phyloP scores from a whole-genome alignment of 2,888 invertebrate genomes.

The Parochlus steinenii region DNA sequence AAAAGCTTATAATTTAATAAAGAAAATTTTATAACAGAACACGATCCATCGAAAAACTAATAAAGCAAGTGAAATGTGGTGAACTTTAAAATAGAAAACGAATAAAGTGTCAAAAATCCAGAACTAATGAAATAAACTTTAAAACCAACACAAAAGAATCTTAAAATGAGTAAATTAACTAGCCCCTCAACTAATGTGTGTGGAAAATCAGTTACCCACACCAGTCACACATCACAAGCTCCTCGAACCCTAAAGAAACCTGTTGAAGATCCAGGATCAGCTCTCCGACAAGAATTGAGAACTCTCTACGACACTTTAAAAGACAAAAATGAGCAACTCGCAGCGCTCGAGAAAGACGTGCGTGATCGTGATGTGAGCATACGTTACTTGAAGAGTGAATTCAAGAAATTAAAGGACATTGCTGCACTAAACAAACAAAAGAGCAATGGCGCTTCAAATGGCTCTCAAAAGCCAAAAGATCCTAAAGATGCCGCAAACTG shows the following conservation, averaged over 20 bases:
- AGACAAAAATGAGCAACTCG: constrained; percentile 19
- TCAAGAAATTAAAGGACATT: constrained; percentile 15
- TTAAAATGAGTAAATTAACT: too few relatives aligned
- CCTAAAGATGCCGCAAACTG: neutral
- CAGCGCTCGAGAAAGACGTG: constrained; percentile 17
- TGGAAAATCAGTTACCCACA: neutral
- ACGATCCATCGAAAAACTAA: too few relatives aligned
- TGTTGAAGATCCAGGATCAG: constrained; percentile 17
- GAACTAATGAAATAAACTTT: too few relatives aligned
- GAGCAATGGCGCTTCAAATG: neutral
- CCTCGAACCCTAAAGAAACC: constrained; percentile 13
- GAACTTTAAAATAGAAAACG: too few relatives aligned
- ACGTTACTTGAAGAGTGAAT: constrained; percentile 16
- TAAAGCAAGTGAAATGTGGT: too few relatives aligned
- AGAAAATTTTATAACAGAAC: too few relatives aligned
- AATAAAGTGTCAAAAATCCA: too few relatives aligned
- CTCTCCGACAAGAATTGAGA: constrained; percentile 18
- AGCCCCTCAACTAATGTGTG: too few relatives aligned
- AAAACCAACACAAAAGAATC: too few relatives aligned
- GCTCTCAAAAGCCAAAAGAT: constrained; percentile 10
- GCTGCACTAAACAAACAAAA: neutral
- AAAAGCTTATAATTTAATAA: too few relatives aligned
- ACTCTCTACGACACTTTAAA: constrained; percentile 17
- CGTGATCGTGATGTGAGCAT: constrained; percentile 18
- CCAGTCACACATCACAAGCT: neutral